phyloP scores from a whole-genome alignment of 2,888 invertebrate species.

The Papilio gigon region DNA sequence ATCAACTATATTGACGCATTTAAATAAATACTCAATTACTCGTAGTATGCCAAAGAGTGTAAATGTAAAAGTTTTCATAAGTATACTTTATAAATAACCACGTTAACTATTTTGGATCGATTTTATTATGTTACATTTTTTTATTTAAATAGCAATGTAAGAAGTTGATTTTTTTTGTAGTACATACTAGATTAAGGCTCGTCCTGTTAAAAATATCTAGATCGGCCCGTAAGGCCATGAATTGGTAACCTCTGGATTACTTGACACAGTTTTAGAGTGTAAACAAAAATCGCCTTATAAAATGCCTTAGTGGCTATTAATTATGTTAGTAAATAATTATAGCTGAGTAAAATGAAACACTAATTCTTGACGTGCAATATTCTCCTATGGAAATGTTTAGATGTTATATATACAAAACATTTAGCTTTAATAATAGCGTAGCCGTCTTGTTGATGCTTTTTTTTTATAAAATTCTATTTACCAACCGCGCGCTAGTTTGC shows the following conservation, averaged over 20 bases:
- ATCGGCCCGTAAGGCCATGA: slow-evolving; percentile 33
- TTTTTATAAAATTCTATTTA: slow-evolving; percentile 81
- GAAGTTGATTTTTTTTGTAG: neutral
- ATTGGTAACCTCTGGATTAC: slow-evolving; percentile 17
- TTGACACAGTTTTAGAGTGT: slow-evolving; percentile 38
- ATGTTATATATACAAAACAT: slow-evolving; percentile 80
- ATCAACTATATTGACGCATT: neutral
- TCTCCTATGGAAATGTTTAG: slow-evolving; percentile 79
- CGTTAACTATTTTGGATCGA: neutral
- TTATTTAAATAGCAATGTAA: neutral
- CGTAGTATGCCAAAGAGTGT: slow-evolving; percentile 8
- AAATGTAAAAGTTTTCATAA: neutral
- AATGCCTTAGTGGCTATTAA: slow-evolving; percentile 64
- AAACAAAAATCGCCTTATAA: slow-evolving; percentile 52
- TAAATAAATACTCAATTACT: slow-evolving; percentile 1
- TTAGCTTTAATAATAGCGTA: slow-evolving; percentile 80
- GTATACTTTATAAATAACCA: neutral
- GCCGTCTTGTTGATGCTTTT: slow-evolving; percentile 82
- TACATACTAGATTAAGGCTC: neutral
- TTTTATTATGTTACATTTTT: neutral
- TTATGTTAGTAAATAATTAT: slow-evolving; percentile 54
- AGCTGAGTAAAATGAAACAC: slow-evolving; percentile 56
- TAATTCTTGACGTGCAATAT: slow-evolving; percentile 77
- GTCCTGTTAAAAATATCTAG: neutral
- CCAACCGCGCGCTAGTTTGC: slow-evolving; percentile 75